phyloP scores from a whole-genome alignment of 2,113 vertebrate species.

The Danio rerio region DNA sequence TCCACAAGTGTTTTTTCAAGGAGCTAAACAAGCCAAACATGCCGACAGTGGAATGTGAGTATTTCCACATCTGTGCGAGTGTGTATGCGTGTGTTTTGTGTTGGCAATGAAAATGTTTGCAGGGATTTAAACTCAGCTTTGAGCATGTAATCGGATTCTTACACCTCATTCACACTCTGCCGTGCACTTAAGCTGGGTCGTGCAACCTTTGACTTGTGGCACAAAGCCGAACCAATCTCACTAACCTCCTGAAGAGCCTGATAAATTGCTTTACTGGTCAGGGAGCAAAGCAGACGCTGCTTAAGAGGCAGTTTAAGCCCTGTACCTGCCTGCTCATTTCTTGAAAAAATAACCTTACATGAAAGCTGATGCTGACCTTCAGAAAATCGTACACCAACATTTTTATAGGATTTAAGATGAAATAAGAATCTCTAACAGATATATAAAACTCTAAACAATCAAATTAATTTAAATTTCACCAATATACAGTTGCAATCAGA shows the following conservation, averaged over 20 bases:
- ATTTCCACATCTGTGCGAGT: conserved; percentile 63
- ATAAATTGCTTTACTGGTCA: conserved; percentile 39
- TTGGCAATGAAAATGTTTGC: conserved; percentile 23
- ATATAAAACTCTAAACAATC: background rate
- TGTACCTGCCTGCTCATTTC: background rate
- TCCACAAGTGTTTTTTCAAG: conserved; percentile 26
- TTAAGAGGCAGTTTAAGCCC: background rate
- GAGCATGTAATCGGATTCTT: conserved; percentile 65
- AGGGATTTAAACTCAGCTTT: conserved; percentile 56
- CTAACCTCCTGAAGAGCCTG: conserved; percentile 25
- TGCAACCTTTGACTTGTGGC: conserved; percentile 35
- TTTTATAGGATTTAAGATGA: background rate
- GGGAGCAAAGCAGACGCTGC: conserved; percentile 1
- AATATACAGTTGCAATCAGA: no score
- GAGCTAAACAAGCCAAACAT: conserved; percentile 22
- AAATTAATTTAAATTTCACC: background rate
- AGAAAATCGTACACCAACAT: background rate
- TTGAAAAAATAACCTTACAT: background rate
- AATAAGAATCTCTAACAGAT: background rate
- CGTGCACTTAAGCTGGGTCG: conserved; percentile 46
- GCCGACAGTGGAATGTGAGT: conserved; percentile 51
- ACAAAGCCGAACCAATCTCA: conserved; percentile 41
- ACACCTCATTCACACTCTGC: conserved; percentile 43
- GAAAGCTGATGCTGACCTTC: background rate
- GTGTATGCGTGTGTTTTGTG: background rate